These are phyloP conservation scores for Pilophorus perplexus DNA, from an alignment of 2,888 invertebrate species.

Conservation along the genomic window DNA sequence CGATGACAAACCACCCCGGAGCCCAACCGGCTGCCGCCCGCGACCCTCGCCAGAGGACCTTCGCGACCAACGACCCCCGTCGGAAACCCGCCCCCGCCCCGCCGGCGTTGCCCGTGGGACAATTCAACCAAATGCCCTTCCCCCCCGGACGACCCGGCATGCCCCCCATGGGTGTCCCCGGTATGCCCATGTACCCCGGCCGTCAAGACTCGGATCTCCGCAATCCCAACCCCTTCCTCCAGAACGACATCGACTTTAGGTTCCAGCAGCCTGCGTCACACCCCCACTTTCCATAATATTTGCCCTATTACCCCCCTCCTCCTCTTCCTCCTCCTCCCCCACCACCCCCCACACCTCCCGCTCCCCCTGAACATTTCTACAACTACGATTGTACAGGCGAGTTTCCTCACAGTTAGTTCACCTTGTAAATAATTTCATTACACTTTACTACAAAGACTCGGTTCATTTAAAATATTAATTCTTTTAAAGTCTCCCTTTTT, in stretches of 20 bases:
- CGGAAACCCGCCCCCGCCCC: conserved; percentile 10
- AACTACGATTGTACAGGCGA: too few relatives aligned
- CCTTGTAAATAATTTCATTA: too few relatives aligned
- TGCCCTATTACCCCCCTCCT: conserved; percentile 20
- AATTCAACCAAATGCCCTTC: not conserved
- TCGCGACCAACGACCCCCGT: conserved; percentile 44
- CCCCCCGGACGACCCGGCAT: conserved; percentile 5
- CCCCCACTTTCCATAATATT: conserved; percentile 42
- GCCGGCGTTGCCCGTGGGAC: not conserved
- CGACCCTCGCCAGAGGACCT: conserved; percentile 45
- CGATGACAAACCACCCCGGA: not conserved
- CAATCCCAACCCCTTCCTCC: conserved; percentile 17
- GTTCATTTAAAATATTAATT: too few relatives aligned
- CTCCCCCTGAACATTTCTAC: too few relatives aligned
- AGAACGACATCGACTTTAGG: conserved; percentile 40
- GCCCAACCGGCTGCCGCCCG: conserved; percentile 7
- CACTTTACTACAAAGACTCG: too few relatives aligned
- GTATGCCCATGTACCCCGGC: conserved; percentile 20
- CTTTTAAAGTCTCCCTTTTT: too few relatives aligned
- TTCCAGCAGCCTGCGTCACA: conserved; percentile 41
- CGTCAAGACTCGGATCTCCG: conserved; percentile 42
- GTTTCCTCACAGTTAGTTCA: too few relatives aligned
- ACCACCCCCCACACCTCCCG: too few relatives aligned
- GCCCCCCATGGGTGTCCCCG: too few relatives aligned
- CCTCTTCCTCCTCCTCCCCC: conserved; percentile 19